These are phyloP conservation scores for Trogon melanurus DNA, from an alignment of 2,113 vertebrate genomes.

Conservation along the genomic window DNA sequence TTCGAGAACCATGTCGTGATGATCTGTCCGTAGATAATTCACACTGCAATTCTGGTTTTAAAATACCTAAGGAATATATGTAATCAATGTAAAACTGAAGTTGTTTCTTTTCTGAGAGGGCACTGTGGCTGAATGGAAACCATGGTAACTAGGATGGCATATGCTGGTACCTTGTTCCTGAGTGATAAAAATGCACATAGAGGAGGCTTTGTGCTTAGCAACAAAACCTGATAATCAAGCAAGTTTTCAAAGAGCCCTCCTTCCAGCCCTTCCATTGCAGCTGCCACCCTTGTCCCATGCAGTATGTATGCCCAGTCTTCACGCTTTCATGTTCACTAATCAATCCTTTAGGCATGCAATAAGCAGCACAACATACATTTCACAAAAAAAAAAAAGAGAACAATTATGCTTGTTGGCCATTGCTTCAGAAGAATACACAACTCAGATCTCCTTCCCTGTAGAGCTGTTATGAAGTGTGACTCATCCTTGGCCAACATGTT, in stretches of 20 bases:
- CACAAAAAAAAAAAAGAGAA: constrained; percentile 28
- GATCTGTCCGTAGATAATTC: not conserved
- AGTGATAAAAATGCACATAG: constrained; percentile 45
- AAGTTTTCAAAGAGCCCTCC: constrained; percentile 1
- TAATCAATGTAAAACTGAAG: constrained; percentile 60
- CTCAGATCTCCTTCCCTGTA: constrained; percentile 20
- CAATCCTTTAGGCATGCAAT: not conserved
- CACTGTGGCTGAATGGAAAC: constrained; percentile 61
- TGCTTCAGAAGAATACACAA: constrained; percentile 30
- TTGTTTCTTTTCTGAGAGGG: constrained; percentile 64
- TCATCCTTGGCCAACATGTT: constrained; percentile 34
- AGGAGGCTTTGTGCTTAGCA: constrained; percentile 57
- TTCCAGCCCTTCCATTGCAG: not conserved
- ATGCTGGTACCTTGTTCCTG: constrained; percentile 38
- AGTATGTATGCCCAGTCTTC: not conserved
- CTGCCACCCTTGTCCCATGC: not conserved
- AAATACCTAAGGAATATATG: constrained; percentile 45
- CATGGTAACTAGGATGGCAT: constrained; percentile 62
- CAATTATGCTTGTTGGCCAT: not conserved
- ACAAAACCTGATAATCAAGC: constrained; percentile 30
- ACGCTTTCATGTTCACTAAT: not conserved
- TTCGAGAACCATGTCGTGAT: constrained; percentile 12
- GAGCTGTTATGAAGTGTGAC: constrained; percentile 33
- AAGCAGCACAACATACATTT: constrained; percentile 9
- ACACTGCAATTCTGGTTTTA: not conserved